Evolutionary conservation across 1,140 invertebrate genomes (phyloP).

Genomic region (Drosophila takahashii): DNA sequence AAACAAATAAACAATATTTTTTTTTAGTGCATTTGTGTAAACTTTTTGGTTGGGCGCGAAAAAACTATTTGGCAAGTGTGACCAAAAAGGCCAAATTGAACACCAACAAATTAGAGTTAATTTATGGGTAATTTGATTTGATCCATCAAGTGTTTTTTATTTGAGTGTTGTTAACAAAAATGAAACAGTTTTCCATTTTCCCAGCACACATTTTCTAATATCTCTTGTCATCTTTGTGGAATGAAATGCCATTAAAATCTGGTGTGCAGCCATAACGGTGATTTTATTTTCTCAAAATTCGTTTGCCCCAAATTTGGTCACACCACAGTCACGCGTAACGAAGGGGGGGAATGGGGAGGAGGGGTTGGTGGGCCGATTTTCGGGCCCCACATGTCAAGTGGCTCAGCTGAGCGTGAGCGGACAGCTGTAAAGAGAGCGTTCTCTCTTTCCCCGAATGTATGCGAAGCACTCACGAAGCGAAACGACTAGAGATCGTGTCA

Average conservation of each 20-base stretch:
- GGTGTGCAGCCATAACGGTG: conserved; percentile 39
- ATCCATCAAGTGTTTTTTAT: conserved; percentile 5
- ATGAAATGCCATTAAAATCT: conserved; percentile 26
- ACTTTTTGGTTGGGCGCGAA: not conserved
- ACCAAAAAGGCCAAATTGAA: conserved; percentile 20
- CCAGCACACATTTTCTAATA: not conserved
- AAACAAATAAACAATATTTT: not conserved
- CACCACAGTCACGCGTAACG: conserved; percentile 44
- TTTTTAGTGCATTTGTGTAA: conserved; percentile 22
- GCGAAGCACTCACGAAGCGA: conserved; percentile 26
- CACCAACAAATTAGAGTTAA: conserved; percentile 15
- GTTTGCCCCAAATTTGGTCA: conserved; percentile 56
- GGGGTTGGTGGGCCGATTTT: not conserved
- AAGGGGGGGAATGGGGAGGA: not conserved
- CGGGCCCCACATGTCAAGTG: conserved; percentile 33
- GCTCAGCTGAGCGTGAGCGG: conserved; percentile 24
- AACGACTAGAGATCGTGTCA: conserved; percentile 32
- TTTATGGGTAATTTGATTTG: conserved; percentile 22
- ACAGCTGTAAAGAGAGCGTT: conserved; percentile 27
- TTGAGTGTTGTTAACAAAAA: not conserved
- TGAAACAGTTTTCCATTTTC: not conserved
- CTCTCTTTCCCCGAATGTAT: conserved; percentile 24
- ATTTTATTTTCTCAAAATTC: conserved; percentile 24
- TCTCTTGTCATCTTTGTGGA: conserved; percentile 12
- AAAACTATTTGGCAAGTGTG: conserved; percentile 35